Evolutionary conservation across 2,888 invertebrate species (phyloP).

Genomic region (Rhorus exstirpatorius): DNA sequence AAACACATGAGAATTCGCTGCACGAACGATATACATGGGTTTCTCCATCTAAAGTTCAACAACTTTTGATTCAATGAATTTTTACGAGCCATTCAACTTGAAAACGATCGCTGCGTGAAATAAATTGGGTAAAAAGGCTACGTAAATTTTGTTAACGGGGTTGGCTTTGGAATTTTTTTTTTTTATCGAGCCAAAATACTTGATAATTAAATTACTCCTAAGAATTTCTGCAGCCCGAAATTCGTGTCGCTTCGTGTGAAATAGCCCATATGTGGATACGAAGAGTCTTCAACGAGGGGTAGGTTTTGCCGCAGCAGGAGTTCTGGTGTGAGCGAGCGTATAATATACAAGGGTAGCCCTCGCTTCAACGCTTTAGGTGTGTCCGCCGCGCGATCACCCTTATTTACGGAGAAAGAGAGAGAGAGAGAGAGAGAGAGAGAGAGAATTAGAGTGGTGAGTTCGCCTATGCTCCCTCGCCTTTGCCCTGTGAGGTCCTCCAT

Average conservation of each 20-base stretch:
- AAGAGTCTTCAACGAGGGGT: slow-evolving; percentile 47
- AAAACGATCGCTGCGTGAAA: no score
- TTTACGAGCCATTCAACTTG: neutral
- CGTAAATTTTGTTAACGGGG: no score
- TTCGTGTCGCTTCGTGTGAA: neutral
- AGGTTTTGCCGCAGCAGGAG: slow-evolving; percentile 49
- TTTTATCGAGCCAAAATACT: no score
- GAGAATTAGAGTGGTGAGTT: slow-evolving; percentile 29
- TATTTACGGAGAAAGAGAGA: slow-evolving; percentile 46
- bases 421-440: slow-evolving; percentile 12
- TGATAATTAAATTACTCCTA: no score
- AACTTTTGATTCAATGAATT: neutral
- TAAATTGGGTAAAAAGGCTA: no score
- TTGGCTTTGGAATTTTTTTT: no score
- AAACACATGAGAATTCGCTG: slow-evolving; percentile 37
- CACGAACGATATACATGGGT: slow-evolving; percentile 29
- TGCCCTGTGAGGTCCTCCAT: slow-evolving; percentile 54
- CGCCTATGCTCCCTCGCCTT: slow-evolving; percentile 60
- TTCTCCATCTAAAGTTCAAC: neutral
- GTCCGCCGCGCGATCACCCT: slow-evolving; percentile 54
- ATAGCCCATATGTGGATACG: slow-evolving; percentile 29
- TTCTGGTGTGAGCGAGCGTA: slow-evolving; percentile 52
- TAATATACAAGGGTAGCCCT: slow-evolving; percentile 42
- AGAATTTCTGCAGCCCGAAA: no score
- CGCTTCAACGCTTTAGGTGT: slow-evolving; percentile 63